These are phyloP conservation scores for Muntiacus reevesi DNA, from an alignment of 2,113 vertebrate species.

Conservation along the genomic window DNA sequence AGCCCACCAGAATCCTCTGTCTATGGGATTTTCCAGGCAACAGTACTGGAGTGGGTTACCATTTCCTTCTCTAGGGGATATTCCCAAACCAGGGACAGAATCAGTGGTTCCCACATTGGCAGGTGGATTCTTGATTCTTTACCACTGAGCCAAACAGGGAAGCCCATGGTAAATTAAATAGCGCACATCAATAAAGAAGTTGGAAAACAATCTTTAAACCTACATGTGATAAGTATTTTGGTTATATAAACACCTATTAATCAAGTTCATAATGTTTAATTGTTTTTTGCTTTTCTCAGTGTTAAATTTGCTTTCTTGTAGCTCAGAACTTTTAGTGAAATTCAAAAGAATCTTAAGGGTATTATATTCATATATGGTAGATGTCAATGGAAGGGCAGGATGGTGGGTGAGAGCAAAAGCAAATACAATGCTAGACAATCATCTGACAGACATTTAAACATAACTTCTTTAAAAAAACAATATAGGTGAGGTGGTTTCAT, in stretches of 20 bases:
- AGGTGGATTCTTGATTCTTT: neutral
- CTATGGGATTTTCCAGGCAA: neutral
- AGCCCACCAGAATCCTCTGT: neutral
- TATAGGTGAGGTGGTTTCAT: neutral
- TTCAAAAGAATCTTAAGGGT: neutral
- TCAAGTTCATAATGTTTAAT: constrained; percentile 11
- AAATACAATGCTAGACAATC: neutral
- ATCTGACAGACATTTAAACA: neutral
- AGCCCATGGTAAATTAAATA: neutral
- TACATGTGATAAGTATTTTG: neutral
- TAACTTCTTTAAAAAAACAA: neutral
- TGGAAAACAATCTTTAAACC: neutral
- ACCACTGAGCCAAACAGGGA: neutral
- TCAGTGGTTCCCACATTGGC: neutral
- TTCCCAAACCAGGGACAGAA: neutral
- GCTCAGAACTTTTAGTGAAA: neutral
- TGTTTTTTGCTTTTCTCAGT: constrained; percentile 25
- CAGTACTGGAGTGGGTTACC: neutral
- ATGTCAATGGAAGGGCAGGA: neutral
- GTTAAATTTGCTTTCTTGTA: constrained; percentile 38
- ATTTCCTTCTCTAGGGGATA: neutral
- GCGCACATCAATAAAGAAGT: neutral
- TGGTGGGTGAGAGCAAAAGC: neutral
- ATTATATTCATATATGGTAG: neutral
- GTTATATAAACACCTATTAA: constrained; percentile 5